These are phyloP conservation scores for Mohoua ochrocephala DNA, from an alignment of 2,113 vertebrate genomes.

Conservation along the genomic window DNA sequence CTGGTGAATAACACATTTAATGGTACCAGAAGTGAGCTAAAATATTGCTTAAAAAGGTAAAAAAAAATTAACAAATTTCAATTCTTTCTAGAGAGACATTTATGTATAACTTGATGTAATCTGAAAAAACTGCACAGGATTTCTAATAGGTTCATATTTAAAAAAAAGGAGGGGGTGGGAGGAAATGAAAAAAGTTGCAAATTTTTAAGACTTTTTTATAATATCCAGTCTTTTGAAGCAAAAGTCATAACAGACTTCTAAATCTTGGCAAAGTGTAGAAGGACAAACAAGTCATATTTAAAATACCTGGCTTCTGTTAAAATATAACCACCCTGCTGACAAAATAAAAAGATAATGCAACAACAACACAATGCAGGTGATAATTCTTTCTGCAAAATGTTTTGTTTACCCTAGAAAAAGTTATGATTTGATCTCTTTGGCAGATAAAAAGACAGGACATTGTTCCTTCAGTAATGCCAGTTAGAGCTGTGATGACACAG, in stretches of 20 bases:
- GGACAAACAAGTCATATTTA: not conserved
- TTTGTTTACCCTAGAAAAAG: not conserved
- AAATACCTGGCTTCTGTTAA: not conserved
- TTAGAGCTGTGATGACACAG: not conserved
- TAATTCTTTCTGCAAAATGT: not conserved
- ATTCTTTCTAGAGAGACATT: not conserved
- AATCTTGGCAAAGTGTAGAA: not conserved
- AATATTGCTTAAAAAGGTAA: not conserved
- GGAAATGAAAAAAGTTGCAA: not conserved
- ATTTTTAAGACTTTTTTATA: not conserved
- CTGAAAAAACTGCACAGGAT: not conserved
- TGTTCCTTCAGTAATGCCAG: not conserved
- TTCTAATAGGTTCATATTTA: not conserved
- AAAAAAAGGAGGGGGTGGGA: accelerated
- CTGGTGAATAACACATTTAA: not conserved
- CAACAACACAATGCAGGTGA: not conserved
- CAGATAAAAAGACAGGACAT: not conserved
- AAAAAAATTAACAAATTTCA: not conserved
- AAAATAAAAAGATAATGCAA: not conserved
- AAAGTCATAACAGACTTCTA: not conserved
- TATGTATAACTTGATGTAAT: not conserved
- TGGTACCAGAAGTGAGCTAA: not conserved
- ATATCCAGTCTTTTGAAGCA: not conserved
- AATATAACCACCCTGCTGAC: not conserved
- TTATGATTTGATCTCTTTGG: not conserved